Evolutionary conservation across 2,888 invertebrate genomes (phyloP).

Genomic region (Chorisops tibialis): DNA sequence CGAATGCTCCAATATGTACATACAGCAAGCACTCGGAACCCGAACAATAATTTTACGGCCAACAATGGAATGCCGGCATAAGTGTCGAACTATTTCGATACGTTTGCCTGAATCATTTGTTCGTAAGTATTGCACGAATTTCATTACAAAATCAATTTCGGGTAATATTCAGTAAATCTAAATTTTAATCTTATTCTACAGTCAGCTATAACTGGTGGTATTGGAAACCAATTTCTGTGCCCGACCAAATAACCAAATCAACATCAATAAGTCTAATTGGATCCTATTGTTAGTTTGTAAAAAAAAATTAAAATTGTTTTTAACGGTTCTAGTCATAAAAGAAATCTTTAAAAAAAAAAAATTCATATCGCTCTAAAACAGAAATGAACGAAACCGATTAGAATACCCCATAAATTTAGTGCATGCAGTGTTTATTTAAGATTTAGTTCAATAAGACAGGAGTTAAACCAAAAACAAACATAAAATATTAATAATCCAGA

Average conservation of each 20-base stretch:
- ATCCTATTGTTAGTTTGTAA: constrained; percentile 59
- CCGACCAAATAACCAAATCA: constrained; percentile 58
- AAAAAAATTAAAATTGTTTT: constrained; percentile 14
- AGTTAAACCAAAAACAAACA: background rate
- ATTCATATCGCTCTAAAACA: background rate
- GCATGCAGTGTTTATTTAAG: background rate
- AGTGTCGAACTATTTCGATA: constrained; percentile 69
- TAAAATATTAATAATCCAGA: too few relatives aligned
- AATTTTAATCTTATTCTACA: constrained; percentile 46
- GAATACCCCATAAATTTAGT: too few relatives aligned
- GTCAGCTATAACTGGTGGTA: constrained; percentile 78
- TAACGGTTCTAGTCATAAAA: constrained; percentile 26
- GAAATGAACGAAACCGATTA: too few relatives aligned
- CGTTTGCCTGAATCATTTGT: constrained; percentile 69
- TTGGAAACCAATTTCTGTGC: constrained; percentile 67
- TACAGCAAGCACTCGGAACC: constrained; percentile 69
- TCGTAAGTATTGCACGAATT: constrained; percentile 61
- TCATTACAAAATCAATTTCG: background rate
- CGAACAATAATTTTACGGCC: constrained; percentile 71
- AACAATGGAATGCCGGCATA: constrained; percentile 69
- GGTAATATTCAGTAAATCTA: constrained; percentile 15
- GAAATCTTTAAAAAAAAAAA: too few relatives aligned
- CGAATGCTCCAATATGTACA: constrained; percentile 77
- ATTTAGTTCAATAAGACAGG: background rate
- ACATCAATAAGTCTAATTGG: constrained; percentile 62